phyloP scores from a whole-genome alignment of 2,888 invertebrate species.

The Chloromyia formosa region DNA sequence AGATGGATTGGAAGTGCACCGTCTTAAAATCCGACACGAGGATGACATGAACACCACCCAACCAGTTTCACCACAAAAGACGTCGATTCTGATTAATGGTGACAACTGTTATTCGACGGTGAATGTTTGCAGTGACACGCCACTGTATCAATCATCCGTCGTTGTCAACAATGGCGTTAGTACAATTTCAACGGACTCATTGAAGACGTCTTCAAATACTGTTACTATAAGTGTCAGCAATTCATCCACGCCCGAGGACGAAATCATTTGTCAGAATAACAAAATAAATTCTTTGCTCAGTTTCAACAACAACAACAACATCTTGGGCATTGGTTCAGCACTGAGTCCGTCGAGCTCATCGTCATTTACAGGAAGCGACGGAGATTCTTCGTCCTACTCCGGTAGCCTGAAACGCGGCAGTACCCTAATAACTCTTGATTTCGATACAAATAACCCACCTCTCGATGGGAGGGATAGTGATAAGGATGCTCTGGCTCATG shows the following conservation, averaged over 20 bases:
- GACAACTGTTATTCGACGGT: slow-evolving; percentile 80
- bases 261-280: slow-evolving; percentile 60
- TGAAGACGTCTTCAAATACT: slow-evolving; percentile 65
- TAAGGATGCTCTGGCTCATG: slow-evolving; percentile 54
- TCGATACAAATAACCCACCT: slow-evolving; percentile 52
- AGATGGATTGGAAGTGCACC: slow-evolving; percentile 63
- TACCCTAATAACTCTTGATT: slow-evolving; percentile 61
- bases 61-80: slow-evolving; percentile 66
- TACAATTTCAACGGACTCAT: background rate
- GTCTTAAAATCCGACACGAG: slow-evolving; percentile 68
- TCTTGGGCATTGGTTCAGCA: background rate
- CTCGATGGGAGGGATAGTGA: slow-evolving; percentile 37
- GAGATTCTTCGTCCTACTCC: slow-evolving; percentile 34
- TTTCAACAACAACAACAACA: slow-evolving; percentile 41
- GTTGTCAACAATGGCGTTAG: slow-evolving; percentile 70
- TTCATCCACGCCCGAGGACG: slow-evolving; percentile 55
- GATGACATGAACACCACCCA: slow-evolving; percentile 61
- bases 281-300: slow-evolving; percentile 60
- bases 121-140: slow-evolving; percentile 75
- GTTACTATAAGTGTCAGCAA: slow-evolving; percentile 69
- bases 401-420: slow-evolving; percentile 56
- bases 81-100: slow-evolving; percentile 78
- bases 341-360: slow-evolving; percentile 1
- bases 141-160: slow-evolving; percentile 77
- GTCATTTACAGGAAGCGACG: background rate